Evolutionary conservation across 2,888 invertebrate species (phyloP).

Genomic region (Agrochola lota): DNA sequence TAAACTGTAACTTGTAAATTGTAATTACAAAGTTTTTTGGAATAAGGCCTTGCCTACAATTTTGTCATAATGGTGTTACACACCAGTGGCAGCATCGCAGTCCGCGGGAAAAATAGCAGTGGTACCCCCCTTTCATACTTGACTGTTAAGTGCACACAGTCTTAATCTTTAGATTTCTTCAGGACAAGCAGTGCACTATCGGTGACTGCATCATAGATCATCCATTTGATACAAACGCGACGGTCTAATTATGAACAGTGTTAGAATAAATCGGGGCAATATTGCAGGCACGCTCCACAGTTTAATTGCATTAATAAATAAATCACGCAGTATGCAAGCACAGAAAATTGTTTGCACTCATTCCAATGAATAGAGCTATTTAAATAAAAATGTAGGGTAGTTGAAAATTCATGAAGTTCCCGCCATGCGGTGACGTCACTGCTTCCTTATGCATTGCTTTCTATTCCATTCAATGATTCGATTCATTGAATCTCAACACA

Average conservation of each 20-base stretch:
- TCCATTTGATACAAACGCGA: not conserved
- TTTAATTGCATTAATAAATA: not conserved
- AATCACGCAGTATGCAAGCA: not conserved
- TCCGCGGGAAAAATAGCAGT: not conserved
- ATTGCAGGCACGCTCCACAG: not conserved
- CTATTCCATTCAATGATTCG: slow-evolving; percentile 65
- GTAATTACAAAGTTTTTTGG: not conserved
- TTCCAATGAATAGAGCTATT: slow-evolving; percentile 67
- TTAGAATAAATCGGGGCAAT: not conserved
- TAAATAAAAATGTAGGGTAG: slow-evolving; percentile 71
- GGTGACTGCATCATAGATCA: not conserved
- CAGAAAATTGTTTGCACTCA: slow-evolving; percentile 23
- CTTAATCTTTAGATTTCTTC: not conserved
- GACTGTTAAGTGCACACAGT: not conserved
- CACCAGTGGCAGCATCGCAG: not conserved
- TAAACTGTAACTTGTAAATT: not conserved
- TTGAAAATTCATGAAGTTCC: slow-evolving; percentile 74
- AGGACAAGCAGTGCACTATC: not conserved
- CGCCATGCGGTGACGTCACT: slow-evolving; percentile 54
- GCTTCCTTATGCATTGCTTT: slow-evolving; percentile 75
- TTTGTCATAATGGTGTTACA: not conserved
- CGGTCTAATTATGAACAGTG: not conserved
- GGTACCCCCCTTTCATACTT: not conserved
- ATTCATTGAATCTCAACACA: slow-evolving; percentile 57
- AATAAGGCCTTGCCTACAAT: no score